Percentiles rank a stretch among this genome's conserved stretches.
phyloP scores from a whole-genome alignment of 2,797 vertebrate genomes.

The Miichthys miiuy region DNA sequence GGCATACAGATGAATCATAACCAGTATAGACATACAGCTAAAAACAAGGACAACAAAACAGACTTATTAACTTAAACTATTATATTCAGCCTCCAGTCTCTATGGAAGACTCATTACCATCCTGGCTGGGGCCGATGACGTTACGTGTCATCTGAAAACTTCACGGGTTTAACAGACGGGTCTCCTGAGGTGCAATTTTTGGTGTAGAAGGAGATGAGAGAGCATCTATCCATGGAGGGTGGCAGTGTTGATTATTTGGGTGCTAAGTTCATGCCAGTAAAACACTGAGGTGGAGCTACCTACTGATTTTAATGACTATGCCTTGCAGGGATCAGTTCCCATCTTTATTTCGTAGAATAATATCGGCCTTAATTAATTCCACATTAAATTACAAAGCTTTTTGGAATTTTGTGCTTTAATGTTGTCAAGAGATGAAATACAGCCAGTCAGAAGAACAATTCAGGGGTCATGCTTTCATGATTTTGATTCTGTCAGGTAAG shows the following conservation, averaged over 20 bases:
- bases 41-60: too few species aligned
- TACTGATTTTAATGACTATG: not conserved
- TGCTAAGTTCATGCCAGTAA: not conserved
- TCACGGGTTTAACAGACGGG: not conserved
- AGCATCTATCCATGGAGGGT: not conserved
- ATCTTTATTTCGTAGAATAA: not conserved
- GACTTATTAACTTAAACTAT: too few species aligned
- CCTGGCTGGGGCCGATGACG: too few species aligned
- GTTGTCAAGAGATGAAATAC: conserved; percentile 27
- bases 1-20: not conserved
- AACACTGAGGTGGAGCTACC: not conserved
- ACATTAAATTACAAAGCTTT: not conserved
- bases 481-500: conserved; percentile 40
- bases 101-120: too few species aligned
- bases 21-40: too few species aligned
- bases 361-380: not conserved
- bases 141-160: too few species aligned
- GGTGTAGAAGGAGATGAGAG: not conserved
- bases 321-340: not conserved
- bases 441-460: conserved; percentile 15
- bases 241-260: not conserved
- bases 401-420: conserved; percentile 14
- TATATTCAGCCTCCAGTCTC: too few species aligned
- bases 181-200: not conserved
- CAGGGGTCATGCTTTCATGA: conserved; percentile 33